phyloP scores from a whole-genome alignment of 2,113 vertebrate genomes.

The Halichoerus grypus region DNA sequence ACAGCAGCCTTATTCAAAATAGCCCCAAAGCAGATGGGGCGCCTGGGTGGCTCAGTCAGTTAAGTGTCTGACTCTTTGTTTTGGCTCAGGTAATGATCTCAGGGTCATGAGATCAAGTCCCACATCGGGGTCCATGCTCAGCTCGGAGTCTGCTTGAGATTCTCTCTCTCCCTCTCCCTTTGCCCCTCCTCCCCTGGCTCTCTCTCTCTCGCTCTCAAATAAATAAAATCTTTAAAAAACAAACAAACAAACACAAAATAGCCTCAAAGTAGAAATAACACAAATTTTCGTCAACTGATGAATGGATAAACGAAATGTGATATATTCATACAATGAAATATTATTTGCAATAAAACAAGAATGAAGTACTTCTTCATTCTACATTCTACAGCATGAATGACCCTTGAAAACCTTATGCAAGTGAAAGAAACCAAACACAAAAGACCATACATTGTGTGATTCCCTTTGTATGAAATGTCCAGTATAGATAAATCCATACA shows the following conservation, averaged over 20 bases:
- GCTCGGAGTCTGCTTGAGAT: background rate
- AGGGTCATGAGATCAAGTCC: background rate
- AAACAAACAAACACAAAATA: background rate
- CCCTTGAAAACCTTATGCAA: background rate
- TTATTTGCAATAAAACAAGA: background rate
- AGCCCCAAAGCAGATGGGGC: background rate
- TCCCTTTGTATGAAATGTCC: background rate
- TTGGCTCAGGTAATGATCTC: background rate
- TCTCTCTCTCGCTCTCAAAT: background rate
- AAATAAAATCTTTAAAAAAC: background rate
- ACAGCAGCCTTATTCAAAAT: background rate
- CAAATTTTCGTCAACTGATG: background rate
- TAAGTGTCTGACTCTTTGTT: background rate
- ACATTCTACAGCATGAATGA: background rate
- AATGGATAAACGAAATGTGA: background rate
- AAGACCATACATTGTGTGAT: background rate
- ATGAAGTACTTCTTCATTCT: background rate
- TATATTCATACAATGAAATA: background rate
- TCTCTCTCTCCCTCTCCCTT: background rate
- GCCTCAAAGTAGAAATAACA: background rate
- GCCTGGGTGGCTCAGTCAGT: background rate
- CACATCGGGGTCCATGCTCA: background rate
- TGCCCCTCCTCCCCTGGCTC: background rate
- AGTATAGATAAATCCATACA: background rate
- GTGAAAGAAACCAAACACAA: background rate